phyloP scores from a whole-genome alignment of 2,797 vertebrate species.

The Melanotaenia nigrans region DNA sequence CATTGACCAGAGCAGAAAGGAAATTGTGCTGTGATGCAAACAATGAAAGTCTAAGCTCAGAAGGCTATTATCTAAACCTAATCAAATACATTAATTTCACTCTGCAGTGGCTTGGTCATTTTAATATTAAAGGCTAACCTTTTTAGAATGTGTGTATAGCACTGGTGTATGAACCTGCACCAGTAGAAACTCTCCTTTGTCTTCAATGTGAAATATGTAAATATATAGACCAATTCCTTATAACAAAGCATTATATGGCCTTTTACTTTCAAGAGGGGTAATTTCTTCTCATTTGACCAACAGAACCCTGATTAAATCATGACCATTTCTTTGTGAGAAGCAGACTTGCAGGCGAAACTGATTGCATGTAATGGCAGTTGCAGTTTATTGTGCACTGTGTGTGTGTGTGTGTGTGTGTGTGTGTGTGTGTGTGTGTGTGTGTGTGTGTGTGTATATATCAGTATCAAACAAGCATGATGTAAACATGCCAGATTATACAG shows the following conservation, averaged over 20 bases:
- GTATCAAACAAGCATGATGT: too few relatives aligned
- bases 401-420: not conserved
- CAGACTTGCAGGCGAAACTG: conserved; percentile 47
- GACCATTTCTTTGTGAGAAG: conserved; percentile 39
- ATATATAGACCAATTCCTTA: conserved; percentile 18
- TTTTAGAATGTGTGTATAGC: conserved; percentile 10
- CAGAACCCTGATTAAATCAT: conserved; percentile 41
- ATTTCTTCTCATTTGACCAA: conserved; percentile 49
- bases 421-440: not conserved
- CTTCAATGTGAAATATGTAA: not conserved
- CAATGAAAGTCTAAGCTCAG: conserved; percentile 32
- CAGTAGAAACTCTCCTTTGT: not conserved
- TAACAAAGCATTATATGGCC: conserved; percentile 12
- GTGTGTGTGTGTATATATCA: too few relatives aligned
- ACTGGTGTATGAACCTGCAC: conserved; percentile 11
- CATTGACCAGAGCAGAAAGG: conserved; percentile 59
- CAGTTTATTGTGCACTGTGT: conserved; percentile 20
- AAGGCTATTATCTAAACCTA: conserved; percentile 49
- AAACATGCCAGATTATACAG: too few relatives aligned
- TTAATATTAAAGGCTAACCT: conserved; percentile 19
- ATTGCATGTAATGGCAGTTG: conserved; percentile 52
- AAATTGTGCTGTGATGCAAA: conserved; percentile 69
- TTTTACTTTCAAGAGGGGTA: conserved; percentile 30
- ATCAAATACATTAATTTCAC: conserved; percentile 49
- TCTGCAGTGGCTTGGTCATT: conserved; percentile 17